Evolutionary conservation across 1,140 invertebrate species (phyloP), one percentile per base, ranked within the genome.

Genomic region (Apolygus lucorum): DNA sequence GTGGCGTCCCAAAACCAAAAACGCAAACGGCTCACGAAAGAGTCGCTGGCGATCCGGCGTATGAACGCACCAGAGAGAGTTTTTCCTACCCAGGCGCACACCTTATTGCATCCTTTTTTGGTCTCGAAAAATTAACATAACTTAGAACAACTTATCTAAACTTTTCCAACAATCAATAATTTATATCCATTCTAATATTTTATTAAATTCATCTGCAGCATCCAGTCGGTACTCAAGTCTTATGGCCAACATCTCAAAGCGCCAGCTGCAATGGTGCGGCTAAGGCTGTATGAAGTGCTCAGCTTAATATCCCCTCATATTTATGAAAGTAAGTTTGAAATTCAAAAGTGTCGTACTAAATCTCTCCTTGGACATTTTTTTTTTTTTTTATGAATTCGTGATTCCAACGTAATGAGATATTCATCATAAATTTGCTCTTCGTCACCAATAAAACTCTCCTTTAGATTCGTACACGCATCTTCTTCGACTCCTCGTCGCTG

Each of bases 241-340:
- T 96, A 96, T 81, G 94, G 95, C 0, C 91, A 94, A 69, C 90
- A 94, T 74, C 81, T 99, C 63, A 98, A 98, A 80, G 95, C 94
- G 4, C 90, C 93, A 25, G 88, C 91, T 29, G 95, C 95, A 0
- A 90, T 96, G 85, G 90, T 98, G 8, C 85, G 96, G 63, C 81
- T 97, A 67, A 83, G 96, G 27, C 81, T 98, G 11, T 98, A 96
- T 80, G 92, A 96, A 82, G 92, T 93, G 4, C 83, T 98, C 11
- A 83, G 89, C 1, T 81, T 95, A 24, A 80, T 98, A 28, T 91
- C 93, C 14, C 85, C 91, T 13, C 88, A 91, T 76, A 87, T 87
- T 1, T 90, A 92, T 78, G 92, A 95, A 84, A 85, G 90, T 86
- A 85, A 84, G 71, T 73, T 62, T 73, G 17, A 62, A 62, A 25